A percentile compares a stretch with the other conserved stretches of the same genome.
These are phyloP conservation scores for Notospermus geniculatus DNA, from an alignment of 1,140 invertebrate species.

Conservation along the genomic window DNA sequence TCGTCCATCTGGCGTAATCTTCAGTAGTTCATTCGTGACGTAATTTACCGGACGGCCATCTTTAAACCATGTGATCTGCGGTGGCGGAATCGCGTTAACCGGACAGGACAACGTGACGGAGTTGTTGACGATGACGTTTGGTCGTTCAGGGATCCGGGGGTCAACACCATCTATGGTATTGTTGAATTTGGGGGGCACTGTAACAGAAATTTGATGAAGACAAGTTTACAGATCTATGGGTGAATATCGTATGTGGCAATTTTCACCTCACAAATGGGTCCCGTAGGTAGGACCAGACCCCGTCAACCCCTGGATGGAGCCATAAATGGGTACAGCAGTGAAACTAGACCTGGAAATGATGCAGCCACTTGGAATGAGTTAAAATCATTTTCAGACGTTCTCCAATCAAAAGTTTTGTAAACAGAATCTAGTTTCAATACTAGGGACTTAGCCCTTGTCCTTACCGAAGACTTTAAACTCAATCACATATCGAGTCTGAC, in stretches of 20 bases:
- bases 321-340: too few species aligned
- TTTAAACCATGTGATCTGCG: constrained; percentile 53
- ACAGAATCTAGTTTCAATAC: too few species aligned
- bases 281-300: too few species aligned
- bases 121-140: constrained; percentile 37
- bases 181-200: constrained; percentile 47
- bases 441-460: too few species aligned
- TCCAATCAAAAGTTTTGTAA: too few species aligned
- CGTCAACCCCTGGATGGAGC: too few species aligned
- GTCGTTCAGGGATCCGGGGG: constrained; percentile 2
- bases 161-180: constrained; percentile 28
- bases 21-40: constrained; percentile 19
- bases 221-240: background rate
- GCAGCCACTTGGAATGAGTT: too few species aligned
- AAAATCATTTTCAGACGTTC: too few species aligned
- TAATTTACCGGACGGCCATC: constrained; percentile 18
- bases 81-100: constrained; percentile 53
- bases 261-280: too few species aligned
- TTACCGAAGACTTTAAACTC: constrained; percentile 48
- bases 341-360: too few species aligned
- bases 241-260: too few species aligned
- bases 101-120: constrained; percentile 52
- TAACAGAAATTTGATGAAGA: constrained; percentile 9
- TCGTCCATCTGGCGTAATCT: constrained; percentile 9
- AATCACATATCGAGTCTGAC: constrained; percentile 45